phyloP scores from a whole-genome alignment of 2,113 vertebrate genomes.

The Rynchops niger region DNA sequence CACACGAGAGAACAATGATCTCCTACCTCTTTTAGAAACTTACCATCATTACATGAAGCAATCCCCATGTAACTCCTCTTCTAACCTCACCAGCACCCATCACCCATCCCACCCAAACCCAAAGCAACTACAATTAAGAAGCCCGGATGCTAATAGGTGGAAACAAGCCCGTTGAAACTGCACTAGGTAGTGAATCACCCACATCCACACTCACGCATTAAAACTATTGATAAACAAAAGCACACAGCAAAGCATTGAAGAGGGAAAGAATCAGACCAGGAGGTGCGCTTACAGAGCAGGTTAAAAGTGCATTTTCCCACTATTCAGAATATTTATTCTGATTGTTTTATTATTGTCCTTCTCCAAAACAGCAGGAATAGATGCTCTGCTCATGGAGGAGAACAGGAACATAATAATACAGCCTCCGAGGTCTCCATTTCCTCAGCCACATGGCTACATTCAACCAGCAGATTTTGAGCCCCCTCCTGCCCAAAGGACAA shows the following conservation, averaged over 20 bases:
- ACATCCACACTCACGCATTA: neutral
- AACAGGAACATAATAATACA: neutral
- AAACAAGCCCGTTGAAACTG: neutral
- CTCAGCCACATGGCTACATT: neutral
- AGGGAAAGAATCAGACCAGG: neutral
- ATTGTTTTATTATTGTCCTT: neutral
- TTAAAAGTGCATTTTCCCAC: slow-evolving; percentile 37
- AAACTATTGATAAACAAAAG: neutral
- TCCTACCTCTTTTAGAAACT: neutral
- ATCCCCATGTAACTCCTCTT: neutral
- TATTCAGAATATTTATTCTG: slow-evolving; percentile 9
- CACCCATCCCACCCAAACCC: neutral
- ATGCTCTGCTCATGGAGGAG: neutral
- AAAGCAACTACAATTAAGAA: neutral
- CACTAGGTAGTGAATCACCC: neutral
- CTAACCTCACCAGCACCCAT: neutral
- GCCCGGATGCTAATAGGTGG: neutral
- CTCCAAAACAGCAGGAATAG: neutral
- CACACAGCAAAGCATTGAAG: neutral
- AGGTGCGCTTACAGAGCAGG: neutral
- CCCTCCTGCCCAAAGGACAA: neutral
- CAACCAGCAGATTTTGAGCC: neutral
- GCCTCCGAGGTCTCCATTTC: neutral
- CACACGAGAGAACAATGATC: neutral
- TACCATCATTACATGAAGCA: neutral